Evolutionary conservation across 2,888 invertebrate species (phyloP).

Genomic region (Aporophyla nigra): DNA sequence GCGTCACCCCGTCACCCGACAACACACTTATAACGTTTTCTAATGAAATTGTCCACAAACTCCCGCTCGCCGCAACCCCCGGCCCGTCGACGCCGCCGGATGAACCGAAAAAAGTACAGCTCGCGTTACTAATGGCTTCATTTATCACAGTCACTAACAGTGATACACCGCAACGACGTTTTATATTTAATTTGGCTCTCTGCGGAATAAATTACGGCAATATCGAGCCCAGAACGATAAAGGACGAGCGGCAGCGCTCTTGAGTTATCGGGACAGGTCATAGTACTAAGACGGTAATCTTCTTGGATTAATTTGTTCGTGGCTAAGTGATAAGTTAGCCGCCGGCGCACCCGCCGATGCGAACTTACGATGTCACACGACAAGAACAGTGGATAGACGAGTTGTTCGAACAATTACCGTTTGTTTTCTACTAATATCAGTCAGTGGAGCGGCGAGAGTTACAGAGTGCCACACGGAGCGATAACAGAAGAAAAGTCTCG

Average conservation of each 20-base stretch:
- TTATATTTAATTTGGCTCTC: slow-evolving; percentile 90
- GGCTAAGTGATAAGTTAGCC: slow-evolving; percentile 88
- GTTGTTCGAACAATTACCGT: slow-evolving; percentile 71
- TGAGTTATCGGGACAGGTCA: slow-evolving; percentile 86
- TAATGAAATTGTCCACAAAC: slow-evolving; percentile 91
- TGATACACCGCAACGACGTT: slow-evolving; percentile 91
- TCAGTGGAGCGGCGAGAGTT: slow-evolving; percentile 66
- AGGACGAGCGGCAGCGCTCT: slow-evolving; percentile 81
- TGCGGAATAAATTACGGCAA: slow-evolving; percentile 89
- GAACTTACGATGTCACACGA: slow-evolving; percentile 78
- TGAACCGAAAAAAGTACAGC: slow-evolving; percentile 90
- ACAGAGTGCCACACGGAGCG: slow-evolving; percentile 63
- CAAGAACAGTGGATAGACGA: slow-evolving; percentile 73
- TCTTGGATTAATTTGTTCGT: slow-evolving; percentile 87
- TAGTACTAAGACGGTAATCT: slow-evolving; percentile 85
- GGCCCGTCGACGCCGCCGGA: slow-evolving; percentile 87
- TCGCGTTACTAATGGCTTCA: slow-evolving; percentile 91
- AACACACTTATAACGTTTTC: slow-evolving; percentile 90
- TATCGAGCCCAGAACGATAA: slow-evolving; percentile 87
- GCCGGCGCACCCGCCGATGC: slow-evolving; percentile 72
- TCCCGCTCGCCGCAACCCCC: slow-evolving; percentile 86
- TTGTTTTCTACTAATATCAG: slow-evolving; percentile 71
- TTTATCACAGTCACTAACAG: slow-evolving; percentile 91
- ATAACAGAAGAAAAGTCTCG: slow-evolving; percentile 70
- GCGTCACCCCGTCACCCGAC: slow-evolving; percentile 86